Evolutionary conservation across 2,113 vertebrate genomes (phyloP).

Genomic region (Canis aureus): DNA sequence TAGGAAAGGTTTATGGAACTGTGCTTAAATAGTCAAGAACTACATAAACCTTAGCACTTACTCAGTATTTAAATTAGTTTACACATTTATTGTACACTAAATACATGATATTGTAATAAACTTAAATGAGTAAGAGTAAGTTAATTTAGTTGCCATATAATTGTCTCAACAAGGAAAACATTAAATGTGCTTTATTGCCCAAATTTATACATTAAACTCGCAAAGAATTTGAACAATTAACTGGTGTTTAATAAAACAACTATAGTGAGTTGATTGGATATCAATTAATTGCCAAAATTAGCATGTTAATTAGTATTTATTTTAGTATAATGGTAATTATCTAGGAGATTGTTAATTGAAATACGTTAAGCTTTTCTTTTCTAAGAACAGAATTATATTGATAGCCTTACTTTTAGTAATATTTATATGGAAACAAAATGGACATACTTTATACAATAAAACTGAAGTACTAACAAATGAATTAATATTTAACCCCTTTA

Average conservation of each 20-base stretch:
- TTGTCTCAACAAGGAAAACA: slow-evolving; percentile 78
- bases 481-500: slow-evolving; percentile 2
- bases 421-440: slow-evolving; percentile 69
- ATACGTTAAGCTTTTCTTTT: slow-evolving; percentile 77
- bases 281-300: slow-evolving; percentile 86
- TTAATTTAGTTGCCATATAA: slow-evolving; percentile 81
- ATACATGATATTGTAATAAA: slow-evolving; percentile 74
- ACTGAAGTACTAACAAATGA: not conserved
- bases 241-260: slow-evolving; percentile 81
- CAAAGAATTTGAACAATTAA: slow-evolving; percentile 79
- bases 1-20: not conserved
- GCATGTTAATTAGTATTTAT: slow-evolving; percentile 86
- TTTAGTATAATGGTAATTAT: slow-evolving; percentile 80
- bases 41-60: slow-evolving; percentile 67
- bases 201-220: slow-evolving; percentile 84
- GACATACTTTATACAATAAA: slow-evolving; percentile 64
- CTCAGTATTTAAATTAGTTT: slow-evolving; percentile 82
- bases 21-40: slow-evolving; percentile 22
- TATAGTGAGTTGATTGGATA: slow-evolving; percentile 79
- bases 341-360: slow-evolving; percentile 83
- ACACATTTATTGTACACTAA: slow-evolving; percentile 80
- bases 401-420: slow-evolving; percentile 69
- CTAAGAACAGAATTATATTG: slow-evolving; percentile 69
- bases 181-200: slow-evolving; percentile 73
- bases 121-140: slow-evolving; percentile 78